phyloP scores from a whole-genome alignment of 2,113 vertebrate genomes.

The Octodon degus region DNA sequence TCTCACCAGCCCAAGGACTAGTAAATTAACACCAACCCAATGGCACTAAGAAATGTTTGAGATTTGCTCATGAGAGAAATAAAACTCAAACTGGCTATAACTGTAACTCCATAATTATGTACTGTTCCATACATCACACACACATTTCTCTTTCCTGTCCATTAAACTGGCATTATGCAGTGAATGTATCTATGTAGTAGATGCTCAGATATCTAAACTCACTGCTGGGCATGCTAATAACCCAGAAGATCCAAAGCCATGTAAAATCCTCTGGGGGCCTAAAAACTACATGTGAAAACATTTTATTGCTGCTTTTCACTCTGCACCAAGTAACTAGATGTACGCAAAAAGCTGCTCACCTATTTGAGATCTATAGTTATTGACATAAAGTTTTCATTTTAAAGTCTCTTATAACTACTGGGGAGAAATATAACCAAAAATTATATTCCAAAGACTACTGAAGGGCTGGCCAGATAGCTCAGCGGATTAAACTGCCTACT shows the following conservation, averaged over 20 bases:
- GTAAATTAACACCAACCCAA: conserved; percentile 33
- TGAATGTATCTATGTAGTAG: background rate
- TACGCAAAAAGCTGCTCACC: background rate
- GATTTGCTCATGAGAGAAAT: conserved; percentile 49
- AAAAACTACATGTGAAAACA: background rate
- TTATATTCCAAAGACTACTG: background rate
- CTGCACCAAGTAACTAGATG: conserved; percentile 5
- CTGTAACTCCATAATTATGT: conserved; percentile 16
- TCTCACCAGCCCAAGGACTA: too few relatives aligned
- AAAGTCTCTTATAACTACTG: conserved; percentile 14
- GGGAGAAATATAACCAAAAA: conserved; percentile 8
- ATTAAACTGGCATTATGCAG: conserved; percentile 53
- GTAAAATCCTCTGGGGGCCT: background rate
- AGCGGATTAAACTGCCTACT: too few relatives aligned
- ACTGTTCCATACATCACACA: background rate
- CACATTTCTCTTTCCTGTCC: conserved; percentile 36
- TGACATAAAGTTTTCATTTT: conserved; percentile 1
- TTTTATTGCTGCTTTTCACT: background rate
- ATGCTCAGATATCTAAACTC: conserved; percentile 10
- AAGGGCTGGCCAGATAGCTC: too few relatives aligned
- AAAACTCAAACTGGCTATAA: conserved; percentile 11
- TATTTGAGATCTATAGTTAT: conserved; percentile 9
- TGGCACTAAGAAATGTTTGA: conserved; percentile 42
- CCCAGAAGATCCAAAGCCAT: conserved; percentile 34
- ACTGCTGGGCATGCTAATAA: background rate